These are phyloP conservation scores for Hemiprocne comata DNA, from an alignment of 2,113 vertebrate genomes.

Conservation along the genomic window DNA sequence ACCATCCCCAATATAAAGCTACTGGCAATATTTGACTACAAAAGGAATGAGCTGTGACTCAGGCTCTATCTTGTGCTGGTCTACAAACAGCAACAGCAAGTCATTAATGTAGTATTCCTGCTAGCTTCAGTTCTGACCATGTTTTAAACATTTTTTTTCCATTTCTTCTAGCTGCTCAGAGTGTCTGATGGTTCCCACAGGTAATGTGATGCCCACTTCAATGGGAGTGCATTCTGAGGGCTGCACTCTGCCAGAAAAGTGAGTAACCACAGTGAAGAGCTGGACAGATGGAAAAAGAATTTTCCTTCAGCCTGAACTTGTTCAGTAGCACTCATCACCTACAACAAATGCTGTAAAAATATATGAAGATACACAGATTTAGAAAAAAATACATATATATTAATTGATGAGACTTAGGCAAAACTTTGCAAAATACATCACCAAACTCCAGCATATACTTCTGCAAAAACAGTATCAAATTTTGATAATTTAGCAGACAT, in stretches of 20 bases:
- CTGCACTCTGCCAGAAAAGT: not conserved
- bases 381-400: not conserved
- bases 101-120: not conserved
- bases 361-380: not conserved
- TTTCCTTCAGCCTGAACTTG: not conserved
- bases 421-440: not conserved
- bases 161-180: not conserved
- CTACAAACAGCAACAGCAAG: not conserved
- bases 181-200: not conserved
- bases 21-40: not conserved
- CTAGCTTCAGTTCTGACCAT: not conserved
- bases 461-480: not conserved
- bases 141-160: not conserved
- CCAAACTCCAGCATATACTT: not conserved
- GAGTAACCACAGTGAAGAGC: not conserved
- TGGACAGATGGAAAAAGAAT: not conserved
- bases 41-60: not conserved
- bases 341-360: not conserved
- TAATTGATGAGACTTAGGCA: not conserved
- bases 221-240: no score
- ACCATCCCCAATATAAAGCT: not conserved
- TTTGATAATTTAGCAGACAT: not conserved
- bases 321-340: not conserved
- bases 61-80: not conserved
- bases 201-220: accelerated